Evolutionary conservation across 2,888 invertebrate genomes (phyloP), one percentile per base, ranked within the genome.

Genomic region (Lithophane semibrunnea): DNA sequence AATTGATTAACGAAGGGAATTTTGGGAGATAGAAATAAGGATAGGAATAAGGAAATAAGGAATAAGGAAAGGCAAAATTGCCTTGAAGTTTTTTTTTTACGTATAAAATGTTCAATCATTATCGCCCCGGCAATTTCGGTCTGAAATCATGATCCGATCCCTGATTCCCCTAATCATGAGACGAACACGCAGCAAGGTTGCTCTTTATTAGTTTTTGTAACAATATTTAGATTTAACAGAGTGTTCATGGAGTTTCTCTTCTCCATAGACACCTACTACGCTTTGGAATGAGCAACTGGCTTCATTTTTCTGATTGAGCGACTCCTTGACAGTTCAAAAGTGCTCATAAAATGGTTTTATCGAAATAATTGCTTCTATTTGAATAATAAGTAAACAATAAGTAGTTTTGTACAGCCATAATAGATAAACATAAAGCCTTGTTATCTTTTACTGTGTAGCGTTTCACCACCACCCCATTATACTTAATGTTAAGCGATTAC

Each of bases 1-100:
- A 12, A 16, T 80, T 81, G 63, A 84, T 75, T 75, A 71, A 75
- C 60, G 42, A 29, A 65, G 29, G 60, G 9, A 64, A 66, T 84
- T 81, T 24, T 44, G 37, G 54, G 13, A 60, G 74, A 67, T 80
- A 63, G 18, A 69, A 69, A 5, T 44, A 18, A 16, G 16, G 29
- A 37, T 47, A 63, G 7, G 3, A n/a, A n/a, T n/a, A n/a, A n/a
- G n/a, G n/a, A n/a, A n/a, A n/a, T n/a, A n/a, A n/a, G n/a, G n/a
- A n/a, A 5, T 44, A 18, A 16, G 16, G 29, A 37, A 56, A 63
- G 7, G 3, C 24, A 13, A 52, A 56, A 42, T 13, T 52, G 44
- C 37, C 18, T 44, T 7, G 12, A 52, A 42, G 21, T 21, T 52
- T 76, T 75, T 21, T 70, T 58, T 52, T 52, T 4, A 21, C 12